Evolutionary conservation across 2,888 invertebrate genomes (phyloP).

Genomic region (Troides aeacus): DNA sequence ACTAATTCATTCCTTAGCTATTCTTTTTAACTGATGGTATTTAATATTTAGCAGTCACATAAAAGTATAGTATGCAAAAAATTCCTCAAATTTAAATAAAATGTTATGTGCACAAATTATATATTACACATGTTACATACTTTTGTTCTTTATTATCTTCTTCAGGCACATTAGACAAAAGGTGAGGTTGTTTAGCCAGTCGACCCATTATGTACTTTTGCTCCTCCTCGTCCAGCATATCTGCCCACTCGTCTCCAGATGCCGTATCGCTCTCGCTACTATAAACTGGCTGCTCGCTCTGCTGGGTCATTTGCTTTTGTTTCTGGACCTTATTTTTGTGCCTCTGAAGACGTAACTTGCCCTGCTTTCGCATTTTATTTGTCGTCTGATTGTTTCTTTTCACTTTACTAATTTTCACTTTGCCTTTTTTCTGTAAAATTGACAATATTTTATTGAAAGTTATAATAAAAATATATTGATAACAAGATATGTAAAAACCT

Average conservation of each 20-base stretch:
- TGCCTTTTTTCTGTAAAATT: slow-evolving; percentile 72
- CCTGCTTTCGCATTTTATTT: slow-evolving; percentile 79
- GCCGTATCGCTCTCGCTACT: slow-evolving; percentile 70
- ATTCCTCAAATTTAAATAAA: too few species aligned
- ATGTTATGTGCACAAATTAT: too few species aligned
- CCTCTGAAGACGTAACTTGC: slow-evolving; percentile 72
- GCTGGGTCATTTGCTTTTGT: slow-evolving; percentile 54
- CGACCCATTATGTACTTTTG: slow-evolving; percentile 72
- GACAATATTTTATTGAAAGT: not conserved
- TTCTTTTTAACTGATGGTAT: too few species aligned
- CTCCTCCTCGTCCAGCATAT: slow-evolving; percentile 81
- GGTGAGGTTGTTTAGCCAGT: slow-evolving; percentile 64
- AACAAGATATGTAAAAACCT: slow-evolving; percentile 36
- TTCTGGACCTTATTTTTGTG: slow-evolving; percentile 63
- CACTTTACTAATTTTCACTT: slow-evolving; percentile 75
- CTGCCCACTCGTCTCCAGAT: slow-evolving; percentile 77
- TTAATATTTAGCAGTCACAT: too few species aligned
- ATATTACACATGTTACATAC: slow-evolving; percentile 38
- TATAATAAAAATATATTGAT: not conserved
- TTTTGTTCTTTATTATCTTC: slow-evolving; percentile 55
- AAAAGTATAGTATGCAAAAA: too few species aligned
- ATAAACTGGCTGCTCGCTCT: slow-evolving; percentile 54
- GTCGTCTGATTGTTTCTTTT: slow-evolving; percentile 80
- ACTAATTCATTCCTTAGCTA: too few species aligned
- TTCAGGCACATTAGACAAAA: slow-evolving; percentile 64